These are phyloP conservation scores for Drosophila hydei DNA, from an alignment of 1,140 invertebrate genomes.

Conservation along the genomic window DNA sequence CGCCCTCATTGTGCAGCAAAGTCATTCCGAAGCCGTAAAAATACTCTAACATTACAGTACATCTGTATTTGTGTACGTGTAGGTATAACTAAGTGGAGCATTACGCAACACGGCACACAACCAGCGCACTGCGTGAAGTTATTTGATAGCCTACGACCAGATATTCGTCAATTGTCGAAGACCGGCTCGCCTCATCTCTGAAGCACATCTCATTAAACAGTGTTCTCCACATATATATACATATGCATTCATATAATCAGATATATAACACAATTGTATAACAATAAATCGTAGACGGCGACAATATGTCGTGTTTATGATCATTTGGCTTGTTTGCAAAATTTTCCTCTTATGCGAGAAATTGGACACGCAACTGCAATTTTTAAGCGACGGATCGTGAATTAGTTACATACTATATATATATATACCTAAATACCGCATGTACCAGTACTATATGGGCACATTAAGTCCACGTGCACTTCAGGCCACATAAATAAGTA, in stretches of 20 bases:
- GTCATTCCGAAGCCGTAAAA: constrained; percentile 41
- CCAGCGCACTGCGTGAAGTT: constrained; percentile 20
- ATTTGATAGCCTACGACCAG: constrained; percentile 16
- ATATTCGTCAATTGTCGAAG: too few relatives aligned
- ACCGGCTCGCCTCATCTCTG: not conserved
- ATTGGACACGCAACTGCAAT: constrained; percentile 41
- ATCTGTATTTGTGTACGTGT: not conserved
- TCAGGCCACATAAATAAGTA: constrained; percentile 46
- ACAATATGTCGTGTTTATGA: constrained; percentile 61
- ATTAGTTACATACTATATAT: not conserved
- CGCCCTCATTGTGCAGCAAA: constrained; percentile 13
- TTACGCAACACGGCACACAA: constrained; percentile 25
- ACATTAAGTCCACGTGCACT: too few relatives aligned
- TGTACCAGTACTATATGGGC: too few relatives aligned
- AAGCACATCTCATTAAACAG: not conserved
- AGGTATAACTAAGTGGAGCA: not conserved
- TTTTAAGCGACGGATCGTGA: constrained; percentile 26
- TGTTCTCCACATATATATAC: not conserved
- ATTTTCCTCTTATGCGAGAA: constrained; percentile 12
- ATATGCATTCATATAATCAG: constrained; percentile 12
- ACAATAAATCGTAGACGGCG: constrained; percentile 49
- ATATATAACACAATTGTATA: constrained; percentile 48
- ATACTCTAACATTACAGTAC: constrained; percentile 6
- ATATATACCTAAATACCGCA: too few relatives aligned
- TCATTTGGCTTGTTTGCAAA: constrained; percentile 57